Base-by-base conservation (phyloP, 2,888 invertebrate species). In the Cabera pusaria region DNA sequence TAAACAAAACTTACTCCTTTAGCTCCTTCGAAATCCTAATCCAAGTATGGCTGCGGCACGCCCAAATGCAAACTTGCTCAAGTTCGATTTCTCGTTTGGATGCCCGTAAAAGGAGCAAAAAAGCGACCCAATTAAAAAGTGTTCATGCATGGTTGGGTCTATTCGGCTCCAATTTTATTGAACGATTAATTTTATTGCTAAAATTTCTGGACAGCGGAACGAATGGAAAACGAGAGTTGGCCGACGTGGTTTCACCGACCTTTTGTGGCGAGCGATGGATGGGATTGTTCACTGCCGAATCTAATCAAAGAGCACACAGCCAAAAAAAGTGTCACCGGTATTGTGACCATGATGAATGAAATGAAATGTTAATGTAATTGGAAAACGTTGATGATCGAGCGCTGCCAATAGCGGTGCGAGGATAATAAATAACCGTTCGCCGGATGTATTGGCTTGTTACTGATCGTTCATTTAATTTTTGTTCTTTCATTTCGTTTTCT, bases 141-240 rank as follows among this genome's bases (percentile, higher is more conserved):
- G 78, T 85, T 86, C 83, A 84, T 78, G 85, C 87, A 85, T 84
- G 82, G 81, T 59, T 71, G 68, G 70, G 64, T 80, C 82, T 80
- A 79, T 84, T 84, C 82, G 71, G 64, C 67, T 76, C 72, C 73
- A 72, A 79, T 86, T 87, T 87, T 87, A 85, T 86, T 78, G 86
- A 79, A 78, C 85, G 83, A 87, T 88, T 88, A 87, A 87, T 86
- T 87, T 87, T 83, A 87, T 86, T 83, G 82, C 79, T 67, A 83
- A 86, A 84, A 79, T 85, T 85, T 84, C 78, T 82, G 83, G 81
- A 85, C 84, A 84, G 82, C 81, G 80, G 71, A 82, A 84, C 82
- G 77, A 85, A 86, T 84, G 74, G 82, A 67, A 73, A 74, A 70
- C 72, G 75, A 67, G 73, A 73, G 67, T 70, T 59, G 61, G 59